phyloP scores from a whole-genome alignment of 2,797 vertebrate species.

The Bradypodion ventrale region DNA sequence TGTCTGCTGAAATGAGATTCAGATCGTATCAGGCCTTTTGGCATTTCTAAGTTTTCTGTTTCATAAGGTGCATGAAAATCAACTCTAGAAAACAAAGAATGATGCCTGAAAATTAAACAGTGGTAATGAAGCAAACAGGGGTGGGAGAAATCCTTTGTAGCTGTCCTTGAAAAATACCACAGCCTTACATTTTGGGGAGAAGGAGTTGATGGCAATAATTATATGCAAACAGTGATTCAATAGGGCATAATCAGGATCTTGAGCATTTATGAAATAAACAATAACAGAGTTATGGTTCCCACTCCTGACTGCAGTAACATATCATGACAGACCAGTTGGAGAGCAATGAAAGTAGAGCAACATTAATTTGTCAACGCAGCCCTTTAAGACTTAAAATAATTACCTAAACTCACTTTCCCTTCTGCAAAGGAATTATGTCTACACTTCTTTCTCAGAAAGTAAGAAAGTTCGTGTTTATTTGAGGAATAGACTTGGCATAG shows the following conservation, averaged over 20 bases:
- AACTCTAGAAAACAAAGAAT: conserved; percentile 17
- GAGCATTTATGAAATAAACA: background rate
- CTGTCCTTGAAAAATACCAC: conserved; percentile 18
- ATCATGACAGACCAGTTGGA: background rate
- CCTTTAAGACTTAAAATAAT: no score
- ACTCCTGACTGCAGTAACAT: background rate
- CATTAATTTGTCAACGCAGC: no score
- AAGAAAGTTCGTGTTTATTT: no score
- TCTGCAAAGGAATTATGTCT: no score
- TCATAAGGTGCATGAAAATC: conserved; percentile 22
- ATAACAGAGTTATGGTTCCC: background rate
- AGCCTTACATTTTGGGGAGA: background rate
- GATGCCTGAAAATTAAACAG: conserved; percentile 19
- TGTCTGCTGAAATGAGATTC: conserved; percentile 43
- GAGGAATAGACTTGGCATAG: no score
- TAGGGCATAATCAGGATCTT: background rate
- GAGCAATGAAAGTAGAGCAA: background rate
- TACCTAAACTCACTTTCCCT: no score
- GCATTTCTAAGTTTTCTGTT: conserved; percentile 19
- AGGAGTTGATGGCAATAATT: background rate
- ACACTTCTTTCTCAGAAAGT: no score
- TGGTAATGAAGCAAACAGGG: conserved; percentile 10
- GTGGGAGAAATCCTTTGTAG: background rate
- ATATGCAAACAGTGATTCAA: background rate
- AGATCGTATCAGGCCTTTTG: conserved; percentile 4